phyloP scores from a whole-genome alignment of 1,140 invertebrate species.

The Octopus sinensis region DNA sequence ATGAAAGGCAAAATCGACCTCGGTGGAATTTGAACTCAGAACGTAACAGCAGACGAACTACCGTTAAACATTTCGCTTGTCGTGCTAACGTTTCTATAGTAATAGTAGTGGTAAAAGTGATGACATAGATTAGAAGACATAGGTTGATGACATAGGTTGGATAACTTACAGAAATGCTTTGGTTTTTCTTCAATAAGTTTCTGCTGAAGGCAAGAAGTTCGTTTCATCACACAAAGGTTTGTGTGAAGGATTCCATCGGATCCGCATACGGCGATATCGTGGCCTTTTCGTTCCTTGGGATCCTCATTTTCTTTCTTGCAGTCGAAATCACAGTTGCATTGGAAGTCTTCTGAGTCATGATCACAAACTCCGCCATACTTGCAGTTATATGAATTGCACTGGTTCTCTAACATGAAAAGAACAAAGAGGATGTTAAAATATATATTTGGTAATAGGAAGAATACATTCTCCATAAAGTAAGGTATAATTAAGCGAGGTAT shows the following conservation, averaged over 20 bases:
- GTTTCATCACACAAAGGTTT: slow-evolving; percentile 9
- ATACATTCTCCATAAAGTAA: background rate
- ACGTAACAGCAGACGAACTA: too few relatives aligned
- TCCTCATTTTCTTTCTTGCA: slow-evolving; percentile 4
- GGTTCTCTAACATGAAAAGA: background rate
- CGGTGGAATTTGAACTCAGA: too few relatives aligned
- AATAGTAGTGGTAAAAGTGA: too few relatives aligned
- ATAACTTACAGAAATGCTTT: background rate
- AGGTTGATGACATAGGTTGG: too few relatives aligned
- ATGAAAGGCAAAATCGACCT: too few relatives aligned
- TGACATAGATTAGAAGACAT: too few relatives aligned
- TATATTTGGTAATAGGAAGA: background rate
- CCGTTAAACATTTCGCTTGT: too few relatives aligned
- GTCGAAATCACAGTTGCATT: slow-evolving; percentile 9
- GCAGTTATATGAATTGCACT: slow-evolving; percentile 14
- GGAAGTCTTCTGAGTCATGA: background rate
- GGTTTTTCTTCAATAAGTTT: background rate
- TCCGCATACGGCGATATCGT: slow-evolving; percentile 5
- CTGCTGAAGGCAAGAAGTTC: slow-evolving; percentile 4
- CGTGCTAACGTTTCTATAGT: too few relatives aligned
- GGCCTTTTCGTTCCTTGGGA: background rate
- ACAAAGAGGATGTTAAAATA: background rate
- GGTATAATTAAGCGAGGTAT: too few relatives aligned
- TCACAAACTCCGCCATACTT: slow-evolving; percentile 16
- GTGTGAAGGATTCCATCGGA: slow-evolving; percentile 9